A percentile compares a stretch with the other conserved stretches of the same genome.
phyloP scores from a whole-genome alignment of 2,113 vertebrate species.

The Equus quagga region DNA sequence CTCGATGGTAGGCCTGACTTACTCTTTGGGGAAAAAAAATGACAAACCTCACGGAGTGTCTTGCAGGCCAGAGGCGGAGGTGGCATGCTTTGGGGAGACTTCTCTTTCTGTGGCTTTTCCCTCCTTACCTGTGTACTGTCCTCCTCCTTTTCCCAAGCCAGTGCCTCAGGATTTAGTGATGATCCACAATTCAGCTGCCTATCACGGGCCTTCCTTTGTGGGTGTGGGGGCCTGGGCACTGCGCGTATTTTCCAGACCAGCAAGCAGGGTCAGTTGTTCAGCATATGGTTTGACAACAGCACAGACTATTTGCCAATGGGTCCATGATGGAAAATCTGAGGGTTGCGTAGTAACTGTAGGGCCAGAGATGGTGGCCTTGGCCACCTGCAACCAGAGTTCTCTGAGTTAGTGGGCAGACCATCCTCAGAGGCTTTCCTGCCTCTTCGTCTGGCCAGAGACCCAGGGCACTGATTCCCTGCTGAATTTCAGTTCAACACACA shows the following conservation, averaged over 20 bases:
- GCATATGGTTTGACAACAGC: constrained; percentile 30
- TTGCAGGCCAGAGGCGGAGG: background rate
- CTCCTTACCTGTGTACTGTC: background rate
- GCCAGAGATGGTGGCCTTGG: constrained; percentile 6
- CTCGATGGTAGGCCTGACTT: background rate
- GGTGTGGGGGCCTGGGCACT: constrained; percentile 43
- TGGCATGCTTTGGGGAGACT: background rate
- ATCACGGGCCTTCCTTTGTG: background rate
- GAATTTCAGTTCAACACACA: background rate
- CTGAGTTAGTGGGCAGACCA: background rate
- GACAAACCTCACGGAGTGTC: background rate
- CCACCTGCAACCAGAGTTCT: constrained; percentile 15
- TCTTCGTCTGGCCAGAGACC: constrained; percentile 1
- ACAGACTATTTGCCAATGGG: constrained; percentile 46
- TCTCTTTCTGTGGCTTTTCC: background rate
- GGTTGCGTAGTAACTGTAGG: background rate
- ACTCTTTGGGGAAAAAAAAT: background rate
- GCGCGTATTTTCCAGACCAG: constrained; percentile 51
- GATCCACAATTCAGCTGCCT: background rate
- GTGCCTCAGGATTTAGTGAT: background rate
- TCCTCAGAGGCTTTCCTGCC: constrained; percentile 23
- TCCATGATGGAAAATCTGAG: constrained; percentile 62
- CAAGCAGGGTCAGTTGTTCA: constrained; percentile 30
- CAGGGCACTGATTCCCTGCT: background rate
- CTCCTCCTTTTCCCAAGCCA: background rate